A percentile compares a stretch with the other conserved stretches of the same genome.
phyloP scores from a whole-genome alignment of 2,113 vertebrate species.

The Leuciscus idus region DNA sequence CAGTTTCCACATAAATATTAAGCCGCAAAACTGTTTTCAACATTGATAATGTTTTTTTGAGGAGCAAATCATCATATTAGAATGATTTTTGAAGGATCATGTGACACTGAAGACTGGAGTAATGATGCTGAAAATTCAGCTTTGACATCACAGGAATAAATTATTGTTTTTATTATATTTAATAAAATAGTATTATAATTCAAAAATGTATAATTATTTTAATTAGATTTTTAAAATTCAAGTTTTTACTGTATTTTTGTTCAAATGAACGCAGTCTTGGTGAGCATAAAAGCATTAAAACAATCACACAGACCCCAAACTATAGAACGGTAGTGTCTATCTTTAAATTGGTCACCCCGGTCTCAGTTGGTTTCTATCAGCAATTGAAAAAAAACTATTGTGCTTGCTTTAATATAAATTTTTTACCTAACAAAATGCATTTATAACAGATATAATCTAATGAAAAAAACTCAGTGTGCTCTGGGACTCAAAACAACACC shows the following conservation, averaged over 20 bases:
- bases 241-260: not conserved
- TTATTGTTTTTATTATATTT: not conserved
- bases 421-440: not conserved
- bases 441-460: not conserved
- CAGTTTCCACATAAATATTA: not conserved
- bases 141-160: not conserved
- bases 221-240: too few relatives aligned
- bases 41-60: not conserved
- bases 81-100: not conserved
- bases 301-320: too few relatives aligned
- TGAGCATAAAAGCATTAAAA: not conserved
- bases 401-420: too few relatives aligned
- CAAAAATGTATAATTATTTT: too few relatives aligned
- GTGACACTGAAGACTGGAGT: not conserved
- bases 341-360: too few relatives aligned
- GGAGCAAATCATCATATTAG: not conserved
- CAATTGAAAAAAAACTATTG: too few relatives aligned
- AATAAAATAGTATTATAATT: too few relatives aligned
- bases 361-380: too few relatives aligned
- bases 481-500: not conserved
- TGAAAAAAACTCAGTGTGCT: too few relatives aligned
- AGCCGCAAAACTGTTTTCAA: too few relatives aligned
- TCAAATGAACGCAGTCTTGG: not conserved
- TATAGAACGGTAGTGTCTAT: too few relatives aligned
- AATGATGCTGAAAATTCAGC: not conserved